These are phyloP conservation scores for Aphidoletes aphidimyza DNA, from an alignment of 2,888 invertebrate species.

Conservation along the genomic window DNA sequence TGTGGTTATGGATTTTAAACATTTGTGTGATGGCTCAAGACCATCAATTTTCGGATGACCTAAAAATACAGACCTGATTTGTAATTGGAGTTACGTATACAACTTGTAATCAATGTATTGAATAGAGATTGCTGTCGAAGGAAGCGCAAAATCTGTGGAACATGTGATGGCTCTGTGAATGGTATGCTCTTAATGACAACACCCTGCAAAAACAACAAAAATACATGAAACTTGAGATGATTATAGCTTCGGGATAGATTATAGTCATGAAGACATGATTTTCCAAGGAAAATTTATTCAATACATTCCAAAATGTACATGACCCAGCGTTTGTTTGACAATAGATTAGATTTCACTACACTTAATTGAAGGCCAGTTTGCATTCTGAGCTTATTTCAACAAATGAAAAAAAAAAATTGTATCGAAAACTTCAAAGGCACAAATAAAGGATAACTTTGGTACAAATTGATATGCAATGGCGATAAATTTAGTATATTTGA, in stretches of 20 bases:
- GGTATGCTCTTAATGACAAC: conserved; percentile 75
- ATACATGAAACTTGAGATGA: not conserved
- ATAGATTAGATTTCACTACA: too few species aligned
- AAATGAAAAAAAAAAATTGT: conserved; percentile 27
- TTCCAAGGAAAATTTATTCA: too few species aligned
- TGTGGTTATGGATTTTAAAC: too few species aligned
- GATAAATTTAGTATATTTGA: too few species aligned
- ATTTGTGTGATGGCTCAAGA: too few species aligned
- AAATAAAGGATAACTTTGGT: not conserved
- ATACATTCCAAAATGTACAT: too few species aligned
- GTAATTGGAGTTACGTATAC: conserved; percentile 83
- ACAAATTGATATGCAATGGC: too few species aligned
- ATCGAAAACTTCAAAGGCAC: conserved; percentile 65
- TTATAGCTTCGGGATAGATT: too few species aligned
- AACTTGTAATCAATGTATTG: conserved; percentile 88
- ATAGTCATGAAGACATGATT: too few species aligned
- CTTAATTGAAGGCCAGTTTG: not conserved
- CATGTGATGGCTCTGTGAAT: conserved; percentile 93
- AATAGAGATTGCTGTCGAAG: conserved; percentile 92
- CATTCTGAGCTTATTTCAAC: not conserved
- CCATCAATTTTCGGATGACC: conserved; percentile 56
- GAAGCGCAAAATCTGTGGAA: conserved; percentile 84
- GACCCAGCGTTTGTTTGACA: too few species aligned
- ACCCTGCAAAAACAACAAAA: conserved; percentile 60
- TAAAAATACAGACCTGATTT: conserved; percentile 74